These are phyloP conservation scores for Oedothorax gibbosus DNA, from an alignment of 1,140 invertebrate genomes.

Conservation along the genomic window DNA sequence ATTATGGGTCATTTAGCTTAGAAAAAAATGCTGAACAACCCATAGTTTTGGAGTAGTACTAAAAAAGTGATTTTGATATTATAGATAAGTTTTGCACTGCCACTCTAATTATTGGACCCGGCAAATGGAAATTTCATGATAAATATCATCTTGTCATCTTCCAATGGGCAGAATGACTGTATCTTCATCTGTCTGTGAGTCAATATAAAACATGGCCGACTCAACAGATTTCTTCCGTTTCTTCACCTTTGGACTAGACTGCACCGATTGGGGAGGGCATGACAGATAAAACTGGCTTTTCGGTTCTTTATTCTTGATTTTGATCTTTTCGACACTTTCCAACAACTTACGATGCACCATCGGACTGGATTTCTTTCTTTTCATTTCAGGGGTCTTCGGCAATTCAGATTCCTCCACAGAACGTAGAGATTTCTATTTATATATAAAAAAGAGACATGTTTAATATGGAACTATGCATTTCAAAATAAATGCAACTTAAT, in stretches of 20 bases:
- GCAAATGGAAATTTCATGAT: not conserved
- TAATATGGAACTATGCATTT: too few species aligned
- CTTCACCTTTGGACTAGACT: conserved; percentile 37
- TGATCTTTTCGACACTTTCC: not conserved
- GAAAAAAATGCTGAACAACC: too few species aligned
- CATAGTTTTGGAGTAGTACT: too few species aligned
- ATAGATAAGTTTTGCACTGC: too few species aligned
- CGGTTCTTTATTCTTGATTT: conserved; percentile 15
- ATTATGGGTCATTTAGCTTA: too few species aligned
- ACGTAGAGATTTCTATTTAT: too few species aligned
- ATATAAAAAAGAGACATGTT: too few species aligned
- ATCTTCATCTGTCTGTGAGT: conserved; percentile 29
- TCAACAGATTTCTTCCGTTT: conserved; percentile 49
- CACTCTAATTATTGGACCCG: conserved; percentile 5
- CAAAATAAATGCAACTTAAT: too few species aligned
- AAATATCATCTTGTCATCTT: conserved; percentile 43
- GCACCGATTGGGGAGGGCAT: conserved; percentile 35
- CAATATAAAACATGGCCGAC: conserved; percentile 45
- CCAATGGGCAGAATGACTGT: conserved; percentile 40
- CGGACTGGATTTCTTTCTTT: not conserved
- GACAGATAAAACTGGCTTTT: conserved; percentile 30
- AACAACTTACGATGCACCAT: not conserved
- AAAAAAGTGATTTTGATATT: too few species aligned
- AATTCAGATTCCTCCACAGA: not conserved
- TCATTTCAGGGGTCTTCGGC: not conserved